phyloP scores from a whole-genome alignment of 2,888 invertebrate species.

The Tachina fera region DNA sequence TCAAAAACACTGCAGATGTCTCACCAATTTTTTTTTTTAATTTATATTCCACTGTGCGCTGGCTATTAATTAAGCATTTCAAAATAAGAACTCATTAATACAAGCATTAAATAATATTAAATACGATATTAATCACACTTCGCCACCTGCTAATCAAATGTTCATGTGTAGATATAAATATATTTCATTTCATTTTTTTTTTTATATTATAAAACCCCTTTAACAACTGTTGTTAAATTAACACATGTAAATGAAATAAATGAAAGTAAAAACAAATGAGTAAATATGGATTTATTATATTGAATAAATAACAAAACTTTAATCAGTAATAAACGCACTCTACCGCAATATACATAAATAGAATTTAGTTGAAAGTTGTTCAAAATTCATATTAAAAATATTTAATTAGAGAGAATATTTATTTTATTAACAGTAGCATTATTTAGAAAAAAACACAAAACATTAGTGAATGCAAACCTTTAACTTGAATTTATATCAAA shows the following conservation, averaged over 20 bases:
- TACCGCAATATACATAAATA: not conserved
- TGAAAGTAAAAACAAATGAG: not conserved
- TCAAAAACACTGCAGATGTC: no score
- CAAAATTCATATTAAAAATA: not conserved
- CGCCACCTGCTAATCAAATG: constrained; percentile 33
- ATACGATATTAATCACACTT: constrained; percentile 25
- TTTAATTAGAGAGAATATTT: not conserved
- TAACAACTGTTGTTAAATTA: not conserved
- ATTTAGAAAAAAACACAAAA: no score
- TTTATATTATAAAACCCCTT: not conserved
- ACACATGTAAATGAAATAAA: not conserved
- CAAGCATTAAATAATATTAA: constrained; percentile 18
- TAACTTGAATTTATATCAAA: no score
- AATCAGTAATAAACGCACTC: not conserved
- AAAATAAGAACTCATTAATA: constrained; percentile 4
- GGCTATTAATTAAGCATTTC: constrained; percentile 5
- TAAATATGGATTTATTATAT: no score
- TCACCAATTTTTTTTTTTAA: no score
- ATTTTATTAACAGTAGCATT: not conserved
- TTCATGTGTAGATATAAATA: not conserved
- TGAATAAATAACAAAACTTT: not conserved
- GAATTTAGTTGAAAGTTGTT: not conserved
- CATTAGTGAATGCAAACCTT: no score
- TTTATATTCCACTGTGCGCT: not conserved
- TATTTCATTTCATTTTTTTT: constrained; percentile 8